These are phyloP conservation scores for Protobothrops flavoviridis DNA, from an alignment of 2,113 vertebrate genomes.

Conservation along the genomic window DNA sequence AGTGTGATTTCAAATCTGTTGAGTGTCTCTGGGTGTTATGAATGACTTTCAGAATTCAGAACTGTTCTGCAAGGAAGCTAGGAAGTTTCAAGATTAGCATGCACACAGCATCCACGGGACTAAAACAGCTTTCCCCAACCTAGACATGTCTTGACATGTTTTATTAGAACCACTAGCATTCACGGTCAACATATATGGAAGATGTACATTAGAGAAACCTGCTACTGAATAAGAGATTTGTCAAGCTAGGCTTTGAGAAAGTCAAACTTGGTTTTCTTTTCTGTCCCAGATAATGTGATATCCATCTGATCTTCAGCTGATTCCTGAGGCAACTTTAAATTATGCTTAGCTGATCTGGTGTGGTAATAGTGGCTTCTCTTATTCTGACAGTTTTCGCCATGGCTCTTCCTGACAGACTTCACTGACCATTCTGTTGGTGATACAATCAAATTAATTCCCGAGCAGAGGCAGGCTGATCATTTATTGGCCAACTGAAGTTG, in stretches of 20 bases:
- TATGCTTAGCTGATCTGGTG: not conserved
- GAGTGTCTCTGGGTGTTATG: not conserved
- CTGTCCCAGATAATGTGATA: not conserved
- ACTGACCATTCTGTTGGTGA: not conserved
- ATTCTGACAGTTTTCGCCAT: not conserved
- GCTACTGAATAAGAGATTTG: not conserved
- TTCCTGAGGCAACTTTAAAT: not conserved
- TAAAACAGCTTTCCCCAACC: slow-evolving; percentile 48
- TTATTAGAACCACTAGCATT: not conserved
- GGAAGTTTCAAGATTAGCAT: not conserved
- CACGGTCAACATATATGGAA: not conserved
- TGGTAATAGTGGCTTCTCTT: not conserved
- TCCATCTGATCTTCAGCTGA: not conserved
- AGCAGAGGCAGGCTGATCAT: not conserved
- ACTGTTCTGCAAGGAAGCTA: not conserved
- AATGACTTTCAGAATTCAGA: not conserved
- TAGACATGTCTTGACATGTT: not conserved
- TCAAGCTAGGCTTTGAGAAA: slow-evolving; percentile 37
- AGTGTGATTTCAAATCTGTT: not conserved
- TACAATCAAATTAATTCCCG: not conserved
- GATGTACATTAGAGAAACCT: not conserved
- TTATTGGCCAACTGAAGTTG: not conserved
- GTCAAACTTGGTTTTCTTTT: slow-evolving; percentile 36
- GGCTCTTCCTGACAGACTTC: not conserved
- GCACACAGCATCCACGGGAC: not conserved